Base-by-base conservation (phyloP, 2,888 invertebrate genomes). In the Caenorhabditis sinica region DNA sequence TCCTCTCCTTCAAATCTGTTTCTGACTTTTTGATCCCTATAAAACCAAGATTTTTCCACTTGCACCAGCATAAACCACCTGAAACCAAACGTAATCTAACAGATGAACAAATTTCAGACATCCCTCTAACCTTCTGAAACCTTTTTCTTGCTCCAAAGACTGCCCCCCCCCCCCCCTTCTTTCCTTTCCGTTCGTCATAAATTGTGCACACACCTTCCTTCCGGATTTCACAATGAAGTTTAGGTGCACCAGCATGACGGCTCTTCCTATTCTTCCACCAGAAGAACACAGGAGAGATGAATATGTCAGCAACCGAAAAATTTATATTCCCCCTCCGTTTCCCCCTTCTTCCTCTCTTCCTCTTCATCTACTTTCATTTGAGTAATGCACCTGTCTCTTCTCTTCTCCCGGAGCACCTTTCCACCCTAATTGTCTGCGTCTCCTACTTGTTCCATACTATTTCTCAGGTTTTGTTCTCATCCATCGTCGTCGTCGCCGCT, bases 351-450 rank as follows among this genome's bases (percentile, higher is more conserved):
- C n/a, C 45, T 36, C 43, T 17, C 43, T 30, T 68, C 72, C 66
- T 11, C 36, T 51, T 80, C 20, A 33, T 43, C n/a, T n/a, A 45
- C 66, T 68, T 76, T 76, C 76, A 77, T 77, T 77, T 77, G 77
- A 77, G 77, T 77, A 77, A 77, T 77, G 77, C 77, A 77, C 77
- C 77, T 77, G 76, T 76, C 68, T n/a, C 15, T 1, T n/a, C n/a
- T n/a, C n/a, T n/a, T n/a, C n/a, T n/a, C n/a, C n/a, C 11, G 76
- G 11, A 40, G 40, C 40, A 36, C 33, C 33, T 11, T 13, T 2
- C n/a, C n/a, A n/a, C 80, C 60, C 81, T 82, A 49, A 40, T 60
- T 75, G 33, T 63, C 69, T 75, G 40, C 43, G 63, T 74, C 75
- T 82, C 82, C 36, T 45, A 20, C 11, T 40, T 25, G 36, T 40